Evolutionary conservation across 2,888 invertebrate genomes (phyloP).

Genomic region (Heliconius charithonia): DNA sequence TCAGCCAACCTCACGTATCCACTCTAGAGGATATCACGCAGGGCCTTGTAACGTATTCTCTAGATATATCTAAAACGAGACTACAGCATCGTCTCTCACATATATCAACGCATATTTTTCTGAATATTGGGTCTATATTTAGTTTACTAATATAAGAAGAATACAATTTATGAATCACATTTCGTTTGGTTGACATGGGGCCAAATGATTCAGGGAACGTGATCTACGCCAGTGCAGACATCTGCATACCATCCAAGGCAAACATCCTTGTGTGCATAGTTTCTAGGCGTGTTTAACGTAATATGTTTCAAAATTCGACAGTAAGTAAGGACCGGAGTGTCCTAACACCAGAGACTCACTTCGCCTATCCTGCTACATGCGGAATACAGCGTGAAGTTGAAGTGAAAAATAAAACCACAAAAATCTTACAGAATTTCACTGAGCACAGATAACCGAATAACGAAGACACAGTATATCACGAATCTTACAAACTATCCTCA

Average conservation of each 20-base stretch:
- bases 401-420: too few species aligned
- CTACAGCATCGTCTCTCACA: background rate
- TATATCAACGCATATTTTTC: background rate
- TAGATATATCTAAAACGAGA: background rate
- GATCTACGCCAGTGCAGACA: constrained; percentile 21
- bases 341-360: too few species aligned
- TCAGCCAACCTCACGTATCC: constrained; percentile 11
- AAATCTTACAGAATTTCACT: background rate
- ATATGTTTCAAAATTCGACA: background rate
- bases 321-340: too few species aligned
- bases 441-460: background rate
- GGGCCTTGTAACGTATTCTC: constrained; percentile 14
- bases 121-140: background rate
- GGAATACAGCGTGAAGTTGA: too few species aligned
- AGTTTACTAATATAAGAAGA: background rate
- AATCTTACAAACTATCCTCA: constrained; percentile 1
- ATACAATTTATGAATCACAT: constrained; percentile 31
- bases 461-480: background rate
- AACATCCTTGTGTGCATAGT: constrained; percentile 25
- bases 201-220: constrained; percentile 38
- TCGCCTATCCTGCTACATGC: too few species aligned
- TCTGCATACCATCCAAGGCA: constrained; percentile 32
- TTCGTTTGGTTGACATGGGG: constrained; percentile 30
- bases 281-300: constrained; percentile 4
- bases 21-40: constrained; percentile 13